These are phyloP conservation scores for Tiliqua scincoides DNA, from an alignment of 2,113 vertebrate genomes.

Conservation along the genomic window DNA sequence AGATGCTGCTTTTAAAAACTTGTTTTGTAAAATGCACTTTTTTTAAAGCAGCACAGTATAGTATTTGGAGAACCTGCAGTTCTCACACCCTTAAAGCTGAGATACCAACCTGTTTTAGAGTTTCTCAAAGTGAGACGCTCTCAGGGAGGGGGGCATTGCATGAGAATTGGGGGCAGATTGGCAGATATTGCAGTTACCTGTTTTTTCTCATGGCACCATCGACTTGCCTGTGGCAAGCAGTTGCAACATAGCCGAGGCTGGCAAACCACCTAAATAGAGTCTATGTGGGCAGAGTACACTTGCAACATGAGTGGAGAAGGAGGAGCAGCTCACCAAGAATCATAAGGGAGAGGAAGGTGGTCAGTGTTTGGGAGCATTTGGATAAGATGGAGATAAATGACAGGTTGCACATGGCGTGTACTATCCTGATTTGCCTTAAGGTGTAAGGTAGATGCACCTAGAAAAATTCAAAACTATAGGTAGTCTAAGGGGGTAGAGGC, in stretches of 20 bases:
- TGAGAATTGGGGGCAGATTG: background rate
- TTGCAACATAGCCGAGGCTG: conserved; percentile 10
- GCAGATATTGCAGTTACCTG: background rate
- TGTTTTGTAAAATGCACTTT: background rate
- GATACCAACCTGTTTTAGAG: background rate
- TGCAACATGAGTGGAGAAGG: background rate
- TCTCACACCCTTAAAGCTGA: background rate
- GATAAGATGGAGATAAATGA: background rate
- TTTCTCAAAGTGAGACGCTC: background rate
- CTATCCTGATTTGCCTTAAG: background rate
- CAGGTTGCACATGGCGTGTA: background rate
- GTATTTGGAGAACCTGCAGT: too few species aligned
- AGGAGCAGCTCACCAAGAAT: background rate
- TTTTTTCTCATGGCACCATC: background rate
- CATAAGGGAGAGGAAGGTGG: background rate
- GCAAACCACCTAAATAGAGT: background rate
- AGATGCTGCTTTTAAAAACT: background rate
- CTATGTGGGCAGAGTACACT: background rate
- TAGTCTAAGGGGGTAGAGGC: background rate
- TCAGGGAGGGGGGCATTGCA: background rate
- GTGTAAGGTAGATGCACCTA: background rate
- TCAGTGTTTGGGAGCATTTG: background rate
- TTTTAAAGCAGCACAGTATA: background rate
- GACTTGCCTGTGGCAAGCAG: background rate
- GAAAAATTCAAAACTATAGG: background rate